phyloP scores from a whole-genome alignment of 2,113 vertebrate species.

The Pleuronectes platessa region DNA sequence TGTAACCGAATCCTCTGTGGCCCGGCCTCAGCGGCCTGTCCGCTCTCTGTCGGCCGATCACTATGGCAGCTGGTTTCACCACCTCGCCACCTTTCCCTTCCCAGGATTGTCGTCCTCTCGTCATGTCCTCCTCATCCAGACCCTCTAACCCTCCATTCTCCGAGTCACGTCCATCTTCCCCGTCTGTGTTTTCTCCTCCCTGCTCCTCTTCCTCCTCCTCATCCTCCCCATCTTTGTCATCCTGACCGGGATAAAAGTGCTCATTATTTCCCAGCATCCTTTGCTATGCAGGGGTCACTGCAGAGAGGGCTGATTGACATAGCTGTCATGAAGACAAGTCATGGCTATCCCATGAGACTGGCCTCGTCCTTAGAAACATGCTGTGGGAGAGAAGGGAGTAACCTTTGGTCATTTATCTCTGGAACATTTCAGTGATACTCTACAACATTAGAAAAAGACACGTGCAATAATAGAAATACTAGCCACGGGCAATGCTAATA shows the following conservation, averaged over 20 bases:
- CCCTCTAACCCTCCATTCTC: constrained; percentile 77
- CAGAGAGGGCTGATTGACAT: constrained; percentile 88
- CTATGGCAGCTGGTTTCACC: constrained; percentile 79
- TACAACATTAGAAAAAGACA: constrained; percentile 41
- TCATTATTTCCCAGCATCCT: constrained; percentile 87
- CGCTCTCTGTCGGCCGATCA: constrained; percentile 79
- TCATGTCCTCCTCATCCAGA: constrained; percentile 68
- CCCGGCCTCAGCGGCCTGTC: constrained; percentile 70
- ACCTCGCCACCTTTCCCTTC: constrained; percentile 77
- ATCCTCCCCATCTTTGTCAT: constrained; percentile 85
- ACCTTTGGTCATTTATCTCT: constrained; percentile 51
- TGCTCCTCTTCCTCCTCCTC: constrained; percentile 89
- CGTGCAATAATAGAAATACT: constrained; percentile 48
- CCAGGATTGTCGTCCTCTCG: constrained; percentile 71
- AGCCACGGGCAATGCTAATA: constrained; percentile 60
- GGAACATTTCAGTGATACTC: constrained; percentile 19
- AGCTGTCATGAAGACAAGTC: constrained; percentile 84
- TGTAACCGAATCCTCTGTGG: constrained; percentile 67
- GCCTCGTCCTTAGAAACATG: constrained; percentile 69
- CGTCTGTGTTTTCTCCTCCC: constrained; percentile 60
- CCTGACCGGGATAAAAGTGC: constrained; percentile 82
- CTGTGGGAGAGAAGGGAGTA: constrained; percentile 63
- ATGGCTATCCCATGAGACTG: constrained; percentile 81
- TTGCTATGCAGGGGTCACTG: constrained; percentile 86
- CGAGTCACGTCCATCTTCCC: constrained; percentile 55